phyloP scores from a whole-genome alignment of 2,797 vertebrate species.

The Trematomus bernacchii region DNA sequence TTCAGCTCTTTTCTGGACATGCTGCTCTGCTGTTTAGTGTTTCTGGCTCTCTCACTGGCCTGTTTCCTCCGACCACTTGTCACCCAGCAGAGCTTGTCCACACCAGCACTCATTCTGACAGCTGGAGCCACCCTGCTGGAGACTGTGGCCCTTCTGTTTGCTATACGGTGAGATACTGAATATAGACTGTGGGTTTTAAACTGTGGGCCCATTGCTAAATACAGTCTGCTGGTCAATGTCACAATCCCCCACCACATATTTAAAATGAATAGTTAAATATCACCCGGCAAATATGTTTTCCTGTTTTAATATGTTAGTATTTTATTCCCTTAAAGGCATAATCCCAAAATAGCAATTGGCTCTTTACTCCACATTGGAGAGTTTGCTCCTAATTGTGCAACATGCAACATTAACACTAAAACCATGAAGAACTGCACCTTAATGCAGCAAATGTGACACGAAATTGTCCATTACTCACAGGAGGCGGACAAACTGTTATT shows the following conservation, averaged over 20 bases:
- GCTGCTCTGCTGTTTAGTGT: conserved; percentile 91
- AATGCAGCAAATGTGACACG: not conserved
- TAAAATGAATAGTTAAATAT: not conserved
- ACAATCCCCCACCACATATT: not conserved
- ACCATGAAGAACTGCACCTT: not conserved
- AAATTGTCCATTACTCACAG: not conserved
- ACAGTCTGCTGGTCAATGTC: not conserved
- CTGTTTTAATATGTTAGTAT: not conserved
- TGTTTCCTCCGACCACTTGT: conserved; percentile 92
- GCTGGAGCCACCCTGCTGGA: conserved; percentile 88
- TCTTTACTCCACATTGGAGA: not conserved
- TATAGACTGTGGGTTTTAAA: not conserved
- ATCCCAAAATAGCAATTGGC: not conserved
- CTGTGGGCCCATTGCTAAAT: not conserved
- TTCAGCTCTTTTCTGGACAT: conserved; percentile 97
- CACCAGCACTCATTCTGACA: conserved; percentile 85
- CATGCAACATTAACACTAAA: not conserved
- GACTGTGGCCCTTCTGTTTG: conserved; percentile 89
- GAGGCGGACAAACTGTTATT: not conserved
- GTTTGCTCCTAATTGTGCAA: not conserved
- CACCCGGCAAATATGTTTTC: not conserved
- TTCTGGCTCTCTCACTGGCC: conserved; percentile 92
- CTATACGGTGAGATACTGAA: conserved; percentile 87
- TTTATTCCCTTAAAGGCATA: conserved; percentile 1
- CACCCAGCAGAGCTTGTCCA: conserved; percentile 77